A percentile compares a stretch with the other conserved stretches of the same genome.
These are phyloP conservation scores for Onthophagus taurus DNA, from an alignment of 1,140 invertebrate species.

Conservation along the genomic window DNA sequence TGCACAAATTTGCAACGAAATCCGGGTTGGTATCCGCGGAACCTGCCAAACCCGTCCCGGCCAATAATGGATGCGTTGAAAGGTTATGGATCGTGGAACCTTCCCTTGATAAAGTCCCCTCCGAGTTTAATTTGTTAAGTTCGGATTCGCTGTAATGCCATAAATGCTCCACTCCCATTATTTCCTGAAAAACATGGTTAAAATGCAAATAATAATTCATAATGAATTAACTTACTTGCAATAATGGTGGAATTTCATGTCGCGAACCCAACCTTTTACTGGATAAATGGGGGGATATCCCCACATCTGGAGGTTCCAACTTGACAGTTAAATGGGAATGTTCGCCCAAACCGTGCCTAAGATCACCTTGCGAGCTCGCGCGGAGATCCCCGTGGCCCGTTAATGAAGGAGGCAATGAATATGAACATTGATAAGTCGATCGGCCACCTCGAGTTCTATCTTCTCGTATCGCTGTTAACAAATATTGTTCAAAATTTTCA, in stretches of 20 bases:
- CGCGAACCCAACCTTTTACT: constrained; percentile 27
- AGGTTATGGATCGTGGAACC: constrained; percentile 34
- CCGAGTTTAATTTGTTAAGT: constrained; percentile 45
- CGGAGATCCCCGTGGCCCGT: constrained; percentile 42
- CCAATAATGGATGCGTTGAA: constrained; percentile 48
- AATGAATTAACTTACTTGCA: constrained; percentile 39
- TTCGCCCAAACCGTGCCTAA: constrained; percentile 27
- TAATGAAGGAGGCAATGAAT: constrained; percentile 67
- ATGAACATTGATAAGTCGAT: constrained; percentile 91
- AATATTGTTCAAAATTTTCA: too few species aligned
- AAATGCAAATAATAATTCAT: background rate
- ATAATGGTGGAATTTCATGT: constrained; percentile 42
- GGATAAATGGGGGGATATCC: too few species aligned
- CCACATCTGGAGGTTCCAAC: constrained; percentile 28
- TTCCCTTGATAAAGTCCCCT: constrained; percentile 37
- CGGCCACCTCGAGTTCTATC: constrained; percentile 89
- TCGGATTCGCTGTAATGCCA: constrained; percentile 81
- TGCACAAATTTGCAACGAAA: constrained; percentile 79
- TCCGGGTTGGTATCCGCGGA: constrained; percentile 66
- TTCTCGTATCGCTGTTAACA: constrained; percentile 84
- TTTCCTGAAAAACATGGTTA: constrained; percentile 54
- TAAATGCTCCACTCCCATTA: constrained; percentile 88
- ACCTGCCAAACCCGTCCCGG: constrained; percentile 45
- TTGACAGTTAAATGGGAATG: constrained; percentile 31
- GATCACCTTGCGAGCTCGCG: constrained; percentile 34